Conservation (phyloP, 2,888 invertebrate genomes). For the Orchesellides sinensis region DNA sequence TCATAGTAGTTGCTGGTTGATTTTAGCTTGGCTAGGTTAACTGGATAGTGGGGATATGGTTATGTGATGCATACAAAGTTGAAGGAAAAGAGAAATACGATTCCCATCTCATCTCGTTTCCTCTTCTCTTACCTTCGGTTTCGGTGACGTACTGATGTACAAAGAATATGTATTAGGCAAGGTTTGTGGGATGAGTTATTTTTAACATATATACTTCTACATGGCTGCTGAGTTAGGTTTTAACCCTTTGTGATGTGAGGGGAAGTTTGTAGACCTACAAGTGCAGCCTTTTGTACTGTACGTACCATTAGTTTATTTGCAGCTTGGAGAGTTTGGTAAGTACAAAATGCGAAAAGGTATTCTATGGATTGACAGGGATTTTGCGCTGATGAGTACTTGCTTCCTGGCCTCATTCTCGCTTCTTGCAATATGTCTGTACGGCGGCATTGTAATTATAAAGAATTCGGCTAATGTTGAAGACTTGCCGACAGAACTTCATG, state of each 20-base stretch:
- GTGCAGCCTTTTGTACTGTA: background rate
- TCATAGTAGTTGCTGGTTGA: constrained; percentile 5
- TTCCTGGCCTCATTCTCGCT: constrained; percentile 6
- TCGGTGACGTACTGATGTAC: too few relatives aligned
- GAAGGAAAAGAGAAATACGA: constrained; percentile 40
- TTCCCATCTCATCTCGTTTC: constrained; percentile 22
- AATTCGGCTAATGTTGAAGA: too few relatives aligned
- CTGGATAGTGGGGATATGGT: constrained; percentile 28
- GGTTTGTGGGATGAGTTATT: constrained; percentile 39
- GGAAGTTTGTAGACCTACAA: background rate
- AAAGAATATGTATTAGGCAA: constrained; percentile 7
- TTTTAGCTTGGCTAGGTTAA: background rate
- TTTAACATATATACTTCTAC: constrained; percentile 40
- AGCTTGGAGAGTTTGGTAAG: background rate
- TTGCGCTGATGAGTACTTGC: constrained; percentile 39
- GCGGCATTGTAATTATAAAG: background rate
- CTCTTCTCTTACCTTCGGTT: constrained; percentile 7
- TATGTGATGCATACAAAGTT: constrained; percentile 24
- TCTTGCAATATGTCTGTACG: background rate
- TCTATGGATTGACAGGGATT: constrained; percentile 39
- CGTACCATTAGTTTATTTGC: background rate
- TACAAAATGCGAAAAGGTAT: constrained; percentile 20
- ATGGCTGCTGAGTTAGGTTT: constrained; percentile 11
- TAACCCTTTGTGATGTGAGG: background rate
- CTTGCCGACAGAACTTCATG: background rate